phyloP scores from a whole-genome alignment of 2,797 vertebrate species.

The Anableps anableps region DNA sequence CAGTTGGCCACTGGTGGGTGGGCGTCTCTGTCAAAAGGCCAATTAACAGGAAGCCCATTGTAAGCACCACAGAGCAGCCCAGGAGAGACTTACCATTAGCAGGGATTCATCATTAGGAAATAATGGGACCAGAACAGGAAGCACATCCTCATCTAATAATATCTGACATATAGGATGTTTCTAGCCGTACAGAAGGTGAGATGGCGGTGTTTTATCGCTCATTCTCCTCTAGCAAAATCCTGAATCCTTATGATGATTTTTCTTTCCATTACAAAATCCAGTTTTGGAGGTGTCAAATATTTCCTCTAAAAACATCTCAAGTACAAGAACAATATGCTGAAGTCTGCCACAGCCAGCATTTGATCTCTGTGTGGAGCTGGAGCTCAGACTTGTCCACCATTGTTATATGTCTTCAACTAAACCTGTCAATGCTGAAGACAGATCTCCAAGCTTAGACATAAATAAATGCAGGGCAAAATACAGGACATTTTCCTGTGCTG shows the following conservation, averaged over 20 bases:
- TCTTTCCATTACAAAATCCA: constrained; percentile 10
- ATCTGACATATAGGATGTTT: constrained; percentile 44
- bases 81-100: constrained; percentile 66
- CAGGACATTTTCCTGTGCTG: constrained; percentile 33
- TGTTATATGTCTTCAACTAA: constrained; percentile 29
- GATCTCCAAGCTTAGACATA: constrained; percentile 34
- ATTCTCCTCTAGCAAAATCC: constrained; percentile 4
- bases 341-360: constrained; percentile 17
- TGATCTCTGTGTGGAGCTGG: constrained; percentile 18
- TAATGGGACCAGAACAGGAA: constrained; percentile 69
- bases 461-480: constrained; percentile 29
- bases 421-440: constrained; percentile 44
- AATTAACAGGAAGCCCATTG: constrained; percentile 81
- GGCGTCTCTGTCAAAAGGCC: constrained; percentile 81
- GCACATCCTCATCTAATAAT: constrained; percentile 38
- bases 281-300: constrained; percentile 10
- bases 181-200: constrained; percentile 16
- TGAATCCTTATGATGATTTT: constrained; percentile 12
- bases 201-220: constrained; percentile 14
- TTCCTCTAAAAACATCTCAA: constrained; percentile 38
- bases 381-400: constrained; percentile 23
- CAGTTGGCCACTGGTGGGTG: constrained; percentile 76
- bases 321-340: constrained; percentile 14
- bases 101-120: constrained; percentile 73
- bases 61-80: constrained; percentile 60